A percentile compares a stretch with the other conserved stretches of the same genome.
phyloP scores from a whole-genome alignment of 2,113 vertebrate species.

The Psilopsiagon aurifrons region DNA sequence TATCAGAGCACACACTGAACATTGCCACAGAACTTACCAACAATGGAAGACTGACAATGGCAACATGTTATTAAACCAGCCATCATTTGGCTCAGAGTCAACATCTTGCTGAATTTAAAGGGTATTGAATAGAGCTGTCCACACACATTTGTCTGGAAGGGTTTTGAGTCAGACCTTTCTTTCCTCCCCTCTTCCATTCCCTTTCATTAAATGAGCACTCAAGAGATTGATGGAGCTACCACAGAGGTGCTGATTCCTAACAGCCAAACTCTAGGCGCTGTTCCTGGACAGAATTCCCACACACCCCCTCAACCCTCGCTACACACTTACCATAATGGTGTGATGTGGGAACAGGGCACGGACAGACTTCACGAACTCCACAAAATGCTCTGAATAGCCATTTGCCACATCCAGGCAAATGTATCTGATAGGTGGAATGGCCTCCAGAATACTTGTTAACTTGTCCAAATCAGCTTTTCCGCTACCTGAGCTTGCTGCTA shows the following conservation, averaged over 20 bases:
- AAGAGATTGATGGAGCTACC: background rate
- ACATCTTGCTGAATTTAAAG: background rate
- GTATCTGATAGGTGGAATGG: constrained; percentile 87
- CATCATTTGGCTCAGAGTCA: background rate
- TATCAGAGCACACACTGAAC: background rate
- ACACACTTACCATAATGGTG: constrained; percentile 92
- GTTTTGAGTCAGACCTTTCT: background rate
- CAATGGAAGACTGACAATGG: background rate
- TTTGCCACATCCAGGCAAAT: constrained; percentile 98
- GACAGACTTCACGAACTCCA: constrained; percentile 94
- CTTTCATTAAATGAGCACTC: background rate
- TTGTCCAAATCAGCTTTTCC: constrained; percentile 87
- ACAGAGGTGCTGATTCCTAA: background rate
- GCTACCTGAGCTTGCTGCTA: constrained; percentile 95
- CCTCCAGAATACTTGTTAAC: constrained; percentile 85
- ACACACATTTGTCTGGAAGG: background rate
- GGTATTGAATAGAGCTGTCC: background rate
- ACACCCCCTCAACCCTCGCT: background rate
- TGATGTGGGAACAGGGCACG: constrained; percentile 89
- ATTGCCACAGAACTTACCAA: background rate
- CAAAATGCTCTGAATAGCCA: constrained; percentile 96
- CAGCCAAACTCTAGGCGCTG: background rate
- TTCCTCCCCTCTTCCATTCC: background rate
- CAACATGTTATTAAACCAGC: background rate
- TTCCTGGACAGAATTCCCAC: background rate